phyloP scores from a whole-genome alignment of 2,113 vertebrate genomes.

The Ascaphus truei region DNA sequence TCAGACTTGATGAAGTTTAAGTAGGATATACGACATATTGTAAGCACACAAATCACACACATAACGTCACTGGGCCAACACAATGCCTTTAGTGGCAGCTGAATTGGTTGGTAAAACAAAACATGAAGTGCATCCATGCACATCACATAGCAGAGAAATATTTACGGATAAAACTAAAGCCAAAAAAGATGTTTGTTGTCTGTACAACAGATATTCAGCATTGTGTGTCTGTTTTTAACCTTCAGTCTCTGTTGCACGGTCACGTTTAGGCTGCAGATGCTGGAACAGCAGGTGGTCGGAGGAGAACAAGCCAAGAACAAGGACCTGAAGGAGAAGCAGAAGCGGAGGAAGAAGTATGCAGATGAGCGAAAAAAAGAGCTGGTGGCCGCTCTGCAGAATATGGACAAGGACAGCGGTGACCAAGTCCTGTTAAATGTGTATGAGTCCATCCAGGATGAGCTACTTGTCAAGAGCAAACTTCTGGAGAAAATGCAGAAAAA shows the following conservation, averaged over 20 bases:
- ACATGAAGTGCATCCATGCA: too few relatives aligned
- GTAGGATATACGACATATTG: too few relatives aligned
- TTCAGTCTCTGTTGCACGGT: background rate
- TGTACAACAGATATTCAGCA: background rate
- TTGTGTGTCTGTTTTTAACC: background rate
- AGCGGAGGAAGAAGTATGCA: constrained; percentile 58
- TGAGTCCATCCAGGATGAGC: constrained; percentile 83
- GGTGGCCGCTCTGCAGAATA: constrained; percentile 61
- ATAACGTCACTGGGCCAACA: too few relatives aligned
- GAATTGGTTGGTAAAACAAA: too few relatives aligned
- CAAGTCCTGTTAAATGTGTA: constrained; percentile 71
- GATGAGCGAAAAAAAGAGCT: constrained; percentile 75
- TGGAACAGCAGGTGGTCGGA: constrained; percentile 77
- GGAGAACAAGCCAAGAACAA: constrained; percentile 82
- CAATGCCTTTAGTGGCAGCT: too few relatives aligned
- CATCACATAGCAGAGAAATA: too few relatives aligned
- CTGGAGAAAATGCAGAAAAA: constrained; percentile 77
- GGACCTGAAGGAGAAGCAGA: constrained; percentile 73
- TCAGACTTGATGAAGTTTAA: too few relatives aligned
- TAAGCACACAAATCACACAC: too few relatives aligned
- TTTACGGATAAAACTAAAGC: too few relatives aligned
- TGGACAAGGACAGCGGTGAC: constrained; percentile 65
- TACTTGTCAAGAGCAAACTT: constrained; percentile 70
- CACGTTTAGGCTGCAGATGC: constrained; percentile 70
- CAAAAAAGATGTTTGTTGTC: too few relatives aligned